These are phyloP conservation scores for Nasonia vitripennis DNA, from an alignment of 1,140 invertebrate genomes.

Conservation along the genomic window DNA sequence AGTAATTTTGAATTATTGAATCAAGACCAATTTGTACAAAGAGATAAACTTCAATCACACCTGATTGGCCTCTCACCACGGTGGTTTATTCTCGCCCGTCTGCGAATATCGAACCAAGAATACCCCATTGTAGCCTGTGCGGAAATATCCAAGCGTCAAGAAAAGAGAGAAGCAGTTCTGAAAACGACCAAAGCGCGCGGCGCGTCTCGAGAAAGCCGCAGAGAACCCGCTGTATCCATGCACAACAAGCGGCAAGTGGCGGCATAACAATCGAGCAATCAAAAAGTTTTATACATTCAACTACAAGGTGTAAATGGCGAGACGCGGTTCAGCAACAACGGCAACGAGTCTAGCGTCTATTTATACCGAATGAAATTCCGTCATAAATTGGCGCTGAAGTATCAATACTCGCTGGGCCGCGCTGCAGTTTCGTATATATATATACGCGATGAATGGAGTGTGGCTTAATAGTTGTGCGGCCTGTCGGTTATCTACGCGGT, in stretches of 20 bases:
- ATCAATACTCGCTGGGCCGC: conserved; percentile 8
- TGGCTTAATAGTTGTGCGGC: conserved; percentile 37
- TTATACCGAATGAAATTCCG: not conserved
- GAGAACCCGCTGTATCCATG: not conserved
- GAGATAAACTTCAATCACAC: too few relatives aligned
- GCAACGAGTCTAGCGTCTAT: not conserved
- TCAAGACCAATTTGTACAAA: too few relatives aligned
- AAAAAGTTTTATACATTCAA: not conserved
- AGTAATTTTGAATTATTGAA: too few relatives aligned
- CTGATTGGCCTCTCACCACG: too few relatives aligned
- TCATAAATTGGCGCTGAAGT: conserved; percentile 47
- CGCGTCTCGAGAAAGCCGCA: not conserved
- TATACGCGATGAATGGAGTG: conserved; percentile 27
- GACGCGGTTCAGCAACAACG: not conserved
- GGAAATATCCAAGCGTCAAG: too few relatives aligned
- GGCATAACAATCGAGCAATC: conserved; percentile 8
- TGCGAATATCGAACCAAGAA: not conserved
- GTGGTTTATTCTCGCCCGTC: too few relatives aligned
- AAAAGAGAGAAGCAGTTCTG: not conserved
- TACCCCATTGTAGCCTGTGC: not conserved
- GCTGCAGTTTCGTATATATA: not conserved
- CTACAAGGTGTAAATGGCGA: conserved; percentile 7
- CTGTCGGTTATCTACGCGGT: conserved; percentile 28
- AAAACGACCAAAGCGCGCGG: too few relatives aligned
- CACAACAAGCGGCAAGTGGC: not conserved